Evolutionary conservation across 2,888 invertebrate genomes (phyloP).

Genomic region (Cerastis rubricosa): DNA sequence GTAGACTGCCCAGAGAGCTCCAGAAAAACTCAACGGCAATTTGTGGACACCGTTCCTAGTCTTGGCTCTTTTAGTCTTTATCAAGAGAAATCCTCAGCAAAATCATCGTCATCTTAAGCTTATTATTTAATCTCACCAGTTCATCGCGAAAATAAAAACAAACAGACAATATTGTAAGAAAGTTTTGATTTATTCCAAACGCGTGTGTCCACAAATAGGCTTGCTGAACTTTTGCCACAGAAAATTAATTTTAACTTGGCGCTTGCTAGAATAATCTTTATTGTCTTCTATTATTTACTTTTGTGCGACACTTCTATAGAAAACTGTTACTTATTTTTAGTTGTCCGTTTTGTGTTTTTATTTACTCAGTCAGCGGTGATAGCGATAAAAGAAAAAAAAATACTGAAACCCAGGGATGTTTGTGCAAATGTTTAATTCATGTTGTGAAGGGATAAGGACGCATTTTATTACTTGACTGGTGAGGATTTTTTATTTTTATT

Average conservation of each 20-base stretch:
- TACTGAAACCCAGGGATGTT: too few species aligned
- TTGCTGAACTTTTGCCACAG: constrained; percentile 35
- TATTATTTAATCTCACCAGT: constrained; percentile 8
- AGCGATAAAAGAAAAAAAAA: too few species aligned
- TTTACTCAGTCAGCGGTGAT: neutral
- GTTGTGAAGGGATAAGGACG: too few species aligned
- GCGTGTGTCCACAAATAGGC: constrained; percentile 20
- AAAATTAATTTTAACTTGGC: constrained; percentile 62
- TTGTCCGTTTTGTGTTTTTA: neutral
- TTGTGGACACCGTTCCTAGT: too few species aligned
- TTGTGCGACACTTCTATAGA: neutral
- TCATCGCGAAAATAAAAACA: constrained; percentile 8
- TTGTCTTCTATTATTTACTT: constrained; percentile 10
- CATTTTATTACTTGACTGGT: too few species aligned
- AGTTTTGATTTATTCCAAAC: constrained; percentile 47
- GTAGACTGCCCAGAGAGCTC: too few species aligned
- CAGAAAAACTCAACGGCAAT: too few species aligned
- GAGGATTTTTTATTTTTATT: too few species aligned
- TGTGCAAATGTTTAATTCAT: too few species aligned
- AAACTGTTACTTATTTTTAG: neutral
- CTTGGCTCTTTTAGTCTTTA: too few species aligned
- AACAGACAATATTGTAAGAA: constrained; percentile 15
- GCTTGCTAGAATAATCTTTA: constrained; percentile 42
- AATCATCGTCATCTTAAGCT: too few species aligned
- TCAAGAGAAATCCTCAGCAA: too few species aligned